Evolutionary conservation across 2,797 vertebrate genomes (phyloP).

Genomic region (Sebastes elongatus): DNA sequence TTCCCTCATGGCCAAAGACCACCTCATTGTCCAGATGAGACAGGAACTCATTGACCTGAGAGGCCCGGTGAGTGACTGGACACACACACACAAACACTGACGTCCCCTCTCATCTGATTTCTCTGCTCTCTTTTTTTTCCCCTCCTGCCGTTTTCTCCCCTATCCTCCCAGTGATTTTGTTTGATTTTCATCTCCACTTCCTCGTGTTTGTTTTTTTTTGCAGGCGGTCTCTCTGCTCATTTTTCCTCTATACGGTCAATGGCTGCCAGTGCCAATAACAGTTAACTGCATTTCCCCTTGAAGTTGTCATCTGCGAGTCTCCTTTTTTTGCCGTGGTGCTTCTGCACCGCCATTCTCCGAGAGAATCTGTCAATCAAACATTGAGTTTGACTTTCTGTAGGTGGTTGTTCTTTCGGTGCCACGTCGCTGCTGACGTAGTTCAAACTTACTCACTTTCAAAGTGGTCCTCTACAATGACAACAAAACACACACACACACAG

Average conservation of each 20-base stretch:
- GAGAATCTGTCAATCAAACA: constrained; percentile 11
- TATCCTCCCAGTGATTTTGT: constrained; percentile 4
- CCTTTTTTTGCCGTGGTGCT: not conserved
- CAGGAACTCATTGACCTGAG: constrained; percentile 97
- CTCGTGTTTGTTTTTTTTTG: constrained; percentile 22
- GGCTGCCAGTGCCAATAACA: constrained; percentile 3
- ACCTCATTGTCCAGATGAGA: constrained; percentile 96
- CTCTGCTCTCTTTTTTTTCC: not conserved
- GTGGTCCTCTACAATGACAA: constrained; percentile 18
- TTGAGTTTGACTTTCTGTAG: constrained; percentile 12
- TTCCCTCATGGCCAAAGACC: constrained; percentile 95
- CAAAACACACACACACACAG: not conserved
- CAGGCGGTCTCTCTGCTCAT: not conserved
- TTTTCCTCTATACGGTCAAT: constrained; percentile 19
- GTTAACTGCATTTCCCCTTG: constrained; percentile 6
- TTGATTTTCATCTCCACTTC: constrained; percentile 29
- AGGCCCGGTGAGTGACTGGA: constrained; percentile 87
- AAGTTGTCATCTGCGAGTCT: not conserved
- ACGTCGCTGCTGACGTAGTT: not conserved
- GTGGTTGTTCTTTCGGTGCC: not conserved
- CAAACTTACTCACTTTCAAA: constrained; percentile 13
- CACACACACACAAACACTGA: not conserved
- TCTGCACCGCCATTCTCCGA: not conserved
- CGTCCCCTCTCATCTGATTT: constrained; percentile 4
- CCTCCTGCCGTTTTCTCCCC: not conserved